Conservation (phyloP, 1,140 invertebrate species). For the Rhizoglyphus robini region DNA sequence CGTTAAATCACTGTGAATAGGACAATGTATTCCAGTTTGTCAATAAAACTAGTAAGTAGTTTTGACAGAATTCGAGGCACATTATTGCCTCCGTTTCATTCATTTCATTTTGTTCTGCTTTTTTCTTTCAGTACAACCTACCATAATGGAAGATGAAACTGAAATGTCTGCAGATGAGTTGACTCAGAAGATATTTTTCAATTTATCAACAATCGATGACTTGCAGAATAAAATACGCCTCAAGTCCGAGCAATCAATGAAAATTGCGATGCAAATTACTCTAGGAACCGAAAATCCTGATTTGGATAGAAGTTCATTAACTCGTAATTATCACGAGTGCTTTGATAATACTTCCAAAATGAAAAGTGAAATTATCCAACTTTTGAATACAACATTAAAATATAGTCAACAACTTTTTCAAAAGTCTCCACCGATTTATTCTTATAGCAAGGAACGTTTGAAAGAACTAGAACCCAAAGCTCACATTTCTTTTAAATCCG, state of each 20-base stretch:
- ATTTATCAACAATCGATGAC: background rate
- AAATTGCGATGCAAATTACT: background rate
- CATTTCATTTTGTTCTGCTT: too few relatives aligned
- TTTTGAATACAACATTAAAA: background rate
- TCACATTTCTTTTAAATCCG: background rate
- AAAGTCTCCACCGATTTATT: background rate
- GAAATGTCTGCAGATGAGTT: too few relatives aligned
- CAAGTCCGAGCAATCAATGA: background rate
- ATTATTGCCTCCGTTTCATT: too few relatives aligned
- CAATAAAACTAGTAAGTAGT: too few relatives aligned
- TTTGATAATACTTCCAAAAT: background rate
- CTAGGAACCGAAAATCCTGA: background rate
- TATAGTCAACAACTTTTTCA: background rate
- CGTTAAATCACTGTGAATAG: too few relatives aligned
- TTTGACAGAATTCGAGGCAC: too few relatives aligned
- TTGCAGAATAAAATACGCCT: background rate
- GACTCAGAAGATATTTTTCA: background rate
- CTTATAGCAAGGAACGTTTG: background rate
- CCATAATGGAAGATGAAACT: too few relatives aligned
- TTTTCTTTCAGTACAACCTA: too few relatives aligned
- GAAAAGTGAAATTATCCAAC: background rate
- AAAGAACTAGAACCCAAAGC: background rate
- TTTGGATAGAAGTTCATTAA: background rate
- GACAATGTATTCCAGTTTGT: too few relatives aligned
- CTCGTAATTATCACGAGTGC: background rate